These are phyloP conservation scores for Saturnia japonica DNA, from an alignment of 2,888 invertebrate genomes.

Conservation along the genomic window DNA sequence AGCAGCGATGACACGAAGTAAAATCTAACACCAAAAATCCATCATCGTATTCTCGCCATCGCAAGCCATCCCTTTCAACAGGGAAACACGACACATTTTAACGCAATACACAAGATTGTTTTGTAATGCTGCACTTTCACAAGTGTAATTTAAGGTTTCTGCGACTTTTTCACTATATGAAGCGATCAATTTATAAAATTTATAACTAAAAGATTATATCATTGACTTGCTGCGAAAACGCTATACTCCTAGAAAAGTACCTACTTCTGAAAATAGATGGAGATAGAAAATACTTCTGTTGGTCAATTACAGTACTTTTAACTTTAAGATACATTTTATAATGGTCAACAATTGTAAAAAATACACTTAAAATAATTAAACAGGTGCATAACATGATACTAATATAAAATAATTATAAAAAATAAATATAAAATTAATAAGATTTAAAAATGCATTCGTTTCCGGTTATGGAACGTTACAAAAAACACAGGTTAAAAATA, in stretches of 20 bases:
- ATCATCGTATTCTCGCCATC: conserved; percentile 83
- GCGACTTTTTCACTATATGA: conserved; percentile 67
- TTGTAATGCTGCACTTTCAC: conserved; percentile 76
- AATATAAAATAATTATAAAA: background rate
- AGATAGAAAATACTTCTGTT: conserved; percentile 83
- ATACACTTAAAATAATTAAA: background rate
- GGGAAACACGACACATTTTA: conserved; percentile 81
- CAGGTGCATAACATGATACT: background rate
- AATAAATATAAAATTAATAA: background rate
- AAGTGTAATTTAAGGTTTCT: conserved; percentile 69
- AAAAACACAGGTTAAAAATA: background rate
- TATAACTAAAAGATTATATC: conserved; percentile 84
- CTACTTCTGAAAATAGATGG: conserved; percentile 88
- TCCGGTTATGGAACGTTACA: conserved; percentile 15
- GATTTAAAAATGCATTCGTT: background rate
- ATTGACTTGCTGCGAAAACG: conserved; percentile 84
- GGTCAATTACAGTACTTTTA: conserved; percentile 57
- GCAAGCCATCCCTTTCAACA: conserved; percentile 81
- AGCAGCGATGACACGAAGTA: conserved; percentile 80
- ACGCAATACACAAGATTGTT: conserved; percentile 75
- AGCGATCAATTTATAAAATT: conserved; percentile 80
- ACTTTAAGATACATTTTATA: background rate
- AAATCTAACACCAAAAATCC: conserved; percentile 82
- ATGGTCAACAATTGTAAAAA: background rate
- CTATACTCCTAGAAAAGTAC: conserved; percentile 84